These are phyloP conservation scores for Cordilura impudica DNA, from an alignment of 2,888 invertebrate genomes.

Conservation along the genomic window DNA sequence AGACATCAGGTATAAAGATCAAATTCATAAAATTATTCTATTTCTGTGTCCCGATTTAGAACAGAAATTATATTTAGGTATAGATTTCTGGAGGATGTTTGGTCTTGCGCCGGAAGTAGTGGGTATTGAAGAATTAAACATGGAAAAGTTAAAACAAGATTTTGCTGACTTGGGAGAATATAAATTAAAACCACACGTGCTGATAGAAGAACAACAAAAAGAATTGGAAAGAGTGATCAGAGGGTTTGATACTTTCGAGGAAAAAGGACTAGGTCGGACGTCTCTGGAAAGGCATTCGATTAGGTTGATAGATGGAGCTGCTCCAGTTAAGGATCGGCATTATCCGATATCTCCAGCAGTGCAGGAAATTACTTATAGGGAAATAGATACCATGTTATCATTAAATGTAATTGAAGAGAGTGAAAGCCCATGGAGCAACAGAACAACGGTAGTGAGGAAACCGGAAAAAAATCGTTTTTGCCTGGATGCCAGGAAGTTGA, in stretches of 20 bases:
- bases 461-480: no score
- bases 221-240: background rate
- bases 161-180: background rate
- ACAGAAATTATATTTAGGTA: slow-evolving; percentile 3
- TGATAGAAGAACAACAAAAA: background rate
- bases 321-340: background rate
- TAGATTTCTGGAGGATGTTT: slow-evolving; percentile 10
- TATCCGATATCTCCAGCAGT: no score
- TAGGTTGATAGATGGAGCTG: background rate
- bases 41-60: slow-evolving; percentile 30
- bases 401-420: slow-evolving; percentile 9
- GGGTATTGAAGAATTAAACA: background rate
- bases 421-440: slow-evolving; percentile 12
- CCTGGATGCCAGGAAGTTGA: background rate
- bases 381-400: slow-evolving; percentile 5
- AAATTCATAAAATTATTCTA: background rate
- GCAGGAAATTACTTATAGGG: no score
- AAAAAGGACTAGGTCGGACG: slow-evolving; percentile 1
- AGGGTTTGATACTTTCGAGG: background rate
- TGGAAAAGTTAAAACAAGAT: background rate
- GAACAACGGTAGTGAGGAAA: slow-evolving; percentile 1
- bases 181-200: background rate
- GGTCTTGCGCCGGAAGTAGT: no score
- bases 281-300: background rate
- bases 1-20: slow-evolving; percentile 9